Base-by-base conservation (phyloP, 2,888 invertebrate species). In the Ophioninae sp. region DNA sequence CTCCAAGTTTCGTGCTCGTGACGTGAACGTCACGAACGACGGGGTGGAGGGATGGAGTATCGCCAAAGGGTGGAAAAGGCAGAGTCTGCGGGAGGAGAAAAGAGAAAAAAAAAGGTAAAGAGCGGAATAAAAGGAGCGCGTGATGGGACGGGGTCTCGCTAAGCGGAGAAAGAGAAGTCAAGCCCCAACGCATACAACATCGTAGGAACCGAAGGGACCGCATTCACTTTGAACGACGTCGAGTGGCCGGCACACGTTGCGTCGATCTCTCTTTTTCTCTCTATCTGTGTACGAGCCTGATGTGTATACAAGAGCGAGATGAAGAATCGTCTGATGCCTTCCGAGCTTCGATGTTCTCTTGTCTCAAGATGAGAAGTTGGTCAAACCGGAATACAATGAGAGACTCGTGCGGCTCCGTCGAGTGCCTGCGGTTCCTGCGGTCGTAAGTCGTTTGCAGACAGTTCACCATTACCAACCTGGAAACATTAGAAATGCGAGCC, bases 171-270 rank as follows among this genome's bases (percentile, higher is more conserved):
- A 72, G 75, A 72, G 61, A 76, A 83, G 83, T 83, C 83, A 80
- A 83, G 83, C 56, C 79, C 68, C 67, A 41, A 73, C 62, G 79
- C 64, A 73, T 67, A 83, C 83, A 83, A 41, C 84, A 79, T 81
- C 80, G 77, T 78, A 65, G 80, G 69, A 8, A 41, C 41, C 41
- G 41, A 65, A 73, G 69, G 65, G 61, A 78, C 74, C 81, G 81
- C 78, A 83, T 81, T 84, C 84, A 84, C 84, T 84, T 84, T 84
- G 84, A 84, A 78, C 74, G 84, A 81, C 74, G 84, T 84, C 84
- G 81, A 84, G 84, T 84, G 75, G 78, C 81, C 84, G 80, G 80
- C 83, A 64, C 73, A 79, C 79, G 23, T 59, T 72, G 23, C 67
- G 20, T 13, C 72, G 62, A 62, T 56, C 30, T 30, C 30, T 30